Evolutionary conservation across 2,888 invertebrate species (phyloP).

Genomic region (Hecatera dysodea): DNA sequence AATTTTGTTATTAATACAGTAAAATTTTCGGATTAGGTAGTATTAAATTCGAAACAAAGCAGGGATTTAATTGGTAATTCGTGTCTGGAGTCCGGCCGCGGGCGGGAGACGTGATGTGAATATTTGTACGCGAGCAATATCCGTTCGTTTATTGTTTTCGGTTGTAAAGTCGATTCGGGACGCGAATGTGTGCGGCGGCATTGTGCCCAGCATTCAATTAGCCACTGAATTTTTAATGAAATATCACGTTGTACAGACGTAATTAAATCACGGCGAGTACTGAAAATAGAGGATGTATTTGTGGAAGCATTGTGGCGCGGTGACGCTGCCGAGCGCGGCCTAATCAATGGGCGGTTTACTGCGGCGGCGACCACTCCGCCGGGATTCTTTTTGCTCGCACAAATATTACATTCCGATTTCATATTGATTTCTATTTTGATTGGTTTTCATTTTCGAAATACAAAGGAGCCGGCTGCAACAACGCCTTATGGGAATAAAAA

Average conservation of each 20-base stretch:
- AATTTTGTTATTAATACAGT: constrained; percentile 89
- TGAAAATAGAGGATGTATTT: constrained; percentile 65
- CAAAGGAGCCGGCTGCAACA: background rate
- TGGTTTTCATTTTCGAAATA: constrained; percentile 9
- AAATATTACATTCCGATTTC: constrained; percentile 34
- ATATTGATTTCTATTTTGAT: constrained; percentile 39
- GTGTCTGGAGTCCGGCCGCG: constrained; percentile 62
- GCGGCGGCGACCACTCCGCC: constrained; percentile 27
- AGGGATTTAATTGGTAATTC: constrained; percentile 88
- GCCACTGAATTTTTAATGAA: constrained; percentile 69
- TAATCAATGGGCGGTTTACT: constrained; percentile 58
- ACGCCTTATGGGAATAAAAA: no score
- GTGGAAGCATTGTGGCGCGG: constrained; percentile 53
- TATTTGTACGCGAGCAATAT: constrained; percentile 70
- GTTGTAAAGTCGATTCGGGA: constrained; percentile 70
- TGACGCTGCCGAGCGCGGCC: constrained; percentile 29
- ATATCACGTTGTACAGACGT: constrained; percentile 63
- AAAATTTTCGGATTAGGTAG: constrained; percentile 89
- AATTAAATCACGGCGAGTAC: constrained; percentile 62
- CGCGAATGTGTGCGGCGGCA: constrained; percentile 56
- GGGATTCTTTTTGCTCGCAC: constrained; percentile 28
- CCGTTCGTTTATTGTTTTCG: constrained; percentile 76
- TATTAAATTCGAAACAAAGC: constrained; percentile 89
- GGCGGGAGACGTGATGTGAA: constrained; percentile 49
- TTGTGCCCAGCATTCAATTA: constrained; percentile 64